These are phyloP conservation scores for Chamaea fasciata DNA, from an alignment of 2,113 vertebrate species.

Conservation along the genomic window DNA sequence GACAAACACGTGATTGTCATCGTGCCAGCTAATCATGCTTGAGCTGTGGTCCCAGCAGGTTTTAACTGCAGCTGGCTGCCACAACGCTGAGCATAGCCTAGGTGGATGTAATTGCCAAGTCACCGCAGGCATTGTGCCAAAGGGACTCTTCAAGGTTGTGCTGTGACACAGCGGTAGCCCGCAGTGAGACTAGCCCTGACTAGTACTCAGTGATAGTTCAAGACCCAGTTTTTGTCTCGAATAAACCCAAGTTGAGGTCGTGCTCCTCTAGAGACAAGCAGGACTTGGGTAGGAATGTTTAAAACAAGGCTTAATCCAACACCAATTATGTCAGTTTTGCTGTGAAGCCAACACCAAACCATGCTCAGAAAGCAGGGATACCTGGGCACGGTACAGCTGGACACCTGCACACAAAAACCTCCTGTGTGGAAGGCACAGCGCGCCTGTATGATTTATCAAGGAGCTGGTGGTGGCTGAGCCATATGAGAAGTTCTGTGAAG, in stretches of 20 bases:
- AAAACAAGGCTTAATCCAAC: not conserved
- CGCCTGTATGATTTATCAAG: not conserved
- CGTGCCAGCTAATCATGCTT: not conserved
- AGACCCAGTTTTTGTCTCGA: not conserved
- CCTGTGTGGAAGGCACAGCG: rapidly evolving
- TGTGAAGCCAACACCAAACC: not conserved
- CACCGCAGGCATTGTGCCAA: not conserved
- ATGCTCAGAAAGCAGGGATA: not conserved
- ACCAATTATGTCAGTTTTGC: not conserved
- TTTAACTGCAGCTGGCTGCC: conserved; percentile 45
- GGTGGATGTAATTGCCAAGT: conserved; percentile 5
- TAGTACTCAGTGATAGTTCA: rapidly evolving
- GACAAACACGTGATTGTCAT: not conserved
- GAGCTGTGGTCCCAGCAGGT: conserved; percentile 20
- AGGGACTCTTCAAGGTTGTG: not conserved
- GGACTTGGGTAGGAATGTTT: not conserved
- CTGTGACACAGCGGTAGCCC: not conserved
- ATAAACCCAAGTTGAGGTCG: not conserved
- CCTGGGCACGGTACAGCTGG: not conserved
- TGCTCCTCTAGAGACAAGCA: not conserved
- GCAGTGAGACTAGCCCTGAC: not conserved
- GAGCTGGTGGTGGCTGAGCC: not conserved
- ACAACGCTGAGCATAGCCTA: not conserved
- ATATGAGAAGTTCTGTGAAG: not conserved
- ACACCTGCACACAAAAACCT: not conserved